Percentiles rank a stretch among this genome's conserved stretches.
Evolutionary conservation across 2,797 vertebrate species (phyloP).

Genomic region (Fringilla coelebs): DNA sequence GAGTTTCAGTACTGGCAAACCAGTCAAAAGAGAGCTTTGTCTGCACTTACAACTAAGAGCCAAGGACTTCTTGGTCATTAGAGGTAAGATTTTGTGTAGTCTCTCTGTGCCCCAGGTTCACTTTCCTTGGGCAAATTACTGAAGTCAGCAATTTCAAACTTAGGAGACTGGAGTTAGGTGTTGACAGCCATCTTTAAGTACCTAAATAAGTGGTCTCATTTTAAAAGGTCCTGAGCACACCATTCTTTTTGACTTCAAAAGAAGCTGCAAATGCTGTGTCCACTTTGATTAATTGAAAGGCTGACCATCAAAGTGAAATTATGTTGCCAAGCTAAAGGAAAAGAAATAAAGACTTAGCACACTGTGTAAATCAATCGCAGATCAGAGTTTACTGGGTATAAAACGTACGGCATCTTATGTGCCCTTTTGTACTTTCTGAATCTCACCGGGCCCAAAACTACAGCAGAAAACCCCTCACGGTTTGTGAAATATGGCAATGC

Average conservation of each 20-base stretch:
- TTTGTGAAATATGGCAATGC: slow-evolving; percentile 61
- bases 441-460: slow-evolving; percentile 60
- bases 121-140: slow-evolving; percentile 56
- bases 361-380: slow-evolving; percentile 64
- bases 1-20: background rate
- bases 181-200: slow-evolving; percentile 70
- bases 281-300: slow-evolving; percentile 70
- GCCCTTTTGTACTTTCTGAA: slow-evolving; percentile 66
- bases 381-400: slow-evolving; percentile 64
- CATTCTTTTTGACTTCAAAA: slow-evolving; percentile 70
- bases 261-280: slow-evolving; percentile 65
- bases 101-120: slow-evolving; percentile 32
- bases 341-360: slow-evolving; percentile 69
- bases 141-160: slow-evolving; percentile 59
- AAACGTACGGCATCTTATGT: slow-evolving; percentile 64
- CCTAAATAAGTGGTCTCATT: slow-evolving; percentile 71
- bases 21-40: slow-evolving; percentile 5
- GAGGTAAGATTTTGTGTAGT: slow-evolving; percentile 27
- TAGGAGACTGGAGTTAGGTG: slow-evolving; percentile 55
- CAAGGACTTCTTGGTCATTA: slow-evolving; percentile 38
- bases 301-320: slow-evolving; percentile 71
- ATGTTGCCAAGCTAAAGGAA: slow-evolving; percentile 68
- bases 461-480: slow-evolving; percentile 12
- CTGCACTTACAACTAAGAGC: background rate
- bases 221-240: slow-evolving; percentile 61